Conservation (phyloP, 2,888 invertebrate genomes). For the Drosophila rubida region DNA sequence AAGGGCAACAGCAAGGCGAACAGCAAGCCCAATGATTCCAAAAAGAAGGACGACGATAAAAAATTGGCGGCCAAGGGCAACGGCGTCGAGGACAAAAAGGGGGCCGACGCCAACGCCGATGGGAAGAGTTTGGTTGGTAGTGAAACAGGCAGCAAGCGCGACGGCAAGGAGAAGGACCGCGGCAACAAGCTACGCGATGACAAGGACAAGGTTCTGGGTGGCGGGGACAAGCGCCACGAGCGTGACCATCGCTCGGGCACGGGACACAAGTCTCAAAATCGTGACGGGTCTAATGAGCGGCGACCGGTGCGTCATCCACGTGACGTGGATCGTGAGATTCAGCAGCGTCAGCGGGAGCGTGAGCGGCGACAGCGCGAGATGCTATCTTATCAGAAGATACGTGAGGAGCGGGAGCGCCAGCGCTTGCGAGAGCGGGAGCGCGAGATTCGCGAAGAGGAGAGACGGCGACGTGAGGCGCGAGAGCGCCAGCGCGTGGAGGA, state of each 20-base stretch:
- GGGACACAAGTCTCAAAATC: conserved; percentile 56
- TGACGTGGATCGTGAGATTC: conserved; percentile 77
- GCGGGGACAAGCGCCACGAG: conserved; percentile 58
- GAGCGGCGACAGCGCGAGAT: conserved; percentile 87
- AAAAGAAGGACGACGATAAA: conserved; percentile 81
- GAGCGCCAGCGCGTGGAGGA: conserved; percentile 94
- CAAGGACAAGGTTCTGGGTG: conserved; percentile 57
- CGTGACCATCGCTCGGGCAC: conserved; percentile 48
- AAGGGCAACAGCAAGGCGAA: conserved; percentile 42
- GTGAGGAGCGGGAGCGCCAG: conserved; percentile 92
- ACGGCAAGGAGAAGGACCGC: conserved; percentile 58
- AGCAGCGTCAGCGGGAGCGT: conserved; percentile 79
- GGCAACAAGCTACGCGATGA: conserved; percentile 58
- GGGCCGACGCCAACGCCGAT: conserved; percentile 38
- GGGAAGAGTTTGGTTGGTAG: conserved; percentile 36
- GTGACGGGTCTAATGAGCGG: conserved; percentile 63
- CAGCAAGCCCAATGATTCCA: conserved; percentile 47
- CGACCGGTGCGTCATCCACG: conserved; percentile 64
- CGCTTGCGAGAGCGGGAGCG: conserved; percentile 93
- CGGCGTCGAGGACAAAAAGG: conserved; percentile 56
- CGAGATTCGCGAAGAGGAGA: conserved; percentile 91
- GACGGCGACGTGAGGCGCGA: conserved; percentile 92
- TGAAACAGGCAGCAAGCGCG: conserved; percentile 48
- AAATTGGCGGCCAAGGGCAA: conserved; percentile 54
- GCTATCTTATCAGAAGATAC: conserved; percentile 92